Percentiles rank a stretch among this genome's conserved stretches.
These are phyloP conservation scores for Gymnocephalus cernua DNA, from an alignment of 2,113 vertebrate genomes.

Conservation along the genomic window DNA sequence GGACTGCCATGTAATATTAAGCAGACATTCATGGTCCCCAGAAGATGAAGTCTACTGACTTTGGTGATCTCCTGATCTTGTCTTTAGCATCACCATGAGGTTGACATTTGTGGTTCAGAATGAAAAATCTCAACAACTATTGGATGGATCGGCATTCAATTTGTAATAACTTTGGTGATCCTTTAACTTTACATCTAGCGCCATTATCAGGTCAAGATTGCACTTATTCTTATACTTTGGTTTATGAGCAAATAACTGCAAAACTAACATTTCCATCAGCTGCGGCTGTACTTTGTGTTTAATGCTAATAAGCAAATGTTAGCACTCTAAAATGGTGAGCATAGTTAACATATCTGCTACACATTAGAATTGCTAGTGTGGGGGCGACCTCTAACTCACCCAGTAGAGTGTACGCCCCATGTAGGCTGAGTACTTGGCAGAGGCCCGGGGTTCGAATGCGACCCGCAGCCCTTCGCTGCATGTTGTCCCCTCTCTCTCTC, in stretches of 20 bases:
- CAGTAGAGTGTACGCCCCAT: too few relatives aligned
- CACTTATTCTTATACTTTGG: background rate
- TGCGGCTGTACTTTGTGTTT: background rate
- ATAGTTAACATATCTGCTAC: background rate
- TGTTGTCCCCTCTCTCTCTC: too few relatives aligned
- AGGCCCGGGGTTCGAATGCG: too few relatives aligned
- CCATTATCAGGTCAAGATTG: constrained; percentile 1
- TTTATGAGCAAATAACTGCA: background rate
- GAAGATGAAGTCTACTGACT: background rate
- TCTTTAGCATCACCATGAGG: background rate
- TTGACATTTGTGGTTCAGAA: background rate
- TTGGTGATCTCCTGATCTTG: background rate
- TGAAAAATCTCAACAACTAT: background rate
- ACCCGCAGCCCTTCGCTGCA: too few relatives aligned
- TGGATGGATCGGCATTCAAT: background rate
- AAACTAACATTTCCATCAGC: background rate
- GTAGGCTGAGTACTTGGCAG: too few relatives aligned
- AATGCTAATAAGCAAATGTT: too few relatives aligned
- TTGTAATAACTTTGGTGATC: background rate
- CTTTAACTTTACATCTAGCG: background rate
- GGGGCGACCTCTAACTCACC: too few relatives aligned
- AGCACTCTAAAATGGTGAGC: background rate
- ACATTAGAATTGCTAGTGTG: background rate
- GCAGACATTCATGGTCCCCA: background rate
- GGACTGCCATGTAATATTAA: background rate